Base-by-base conservation (phyloP, 37 sponge, comb jelly and placozoan genomes). In the Amphimedon queenslandica region DNA sequence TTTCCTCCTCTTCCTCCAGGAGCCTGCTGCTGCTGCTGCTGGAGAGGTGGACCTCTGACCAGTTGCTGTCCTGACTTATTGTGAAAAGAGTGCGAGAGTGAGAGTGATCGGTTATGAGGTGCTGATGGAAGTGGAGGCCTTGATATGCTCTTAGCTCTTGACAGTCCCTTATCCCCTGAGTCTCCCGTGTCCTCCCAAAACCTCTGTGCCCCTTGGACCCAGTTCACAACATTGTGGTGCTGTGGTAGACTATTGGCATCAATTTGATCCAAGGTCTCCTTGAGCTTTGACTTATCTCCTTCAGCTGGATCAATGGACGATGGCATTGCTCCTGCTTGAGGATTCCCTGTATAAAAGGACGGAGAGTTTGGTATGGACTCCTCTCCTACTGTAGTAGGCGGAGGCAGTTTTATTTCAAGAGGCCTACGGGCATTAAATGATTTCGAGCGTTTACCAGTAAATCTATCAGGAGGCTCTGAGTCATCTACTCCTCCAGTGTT, bases 301-400 rank as follows among this genome's bases (percentile, higher is more conserved):
- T n/a, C 61, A 47, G 8, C 13, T 47, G 53, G 53, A 18, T 18
- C 53, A 47, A 18, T 47, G 8, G 8, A 13, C 13, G 13, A 8
- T 18, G 53, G 53, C 53, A 47, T 47, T 25, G 21, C 27, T 6
- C 27, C 61, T n/a, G 27, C 27, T 25, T 60, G 61, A 25, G 61
- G 61, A 60, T 60, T 11, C 27, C 21, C 5, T 25, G 61, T 60
- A n/a, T 60, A 60, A 60, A 25, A 60, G 5, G 61, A 60, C 5
- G 61, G 61, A 25, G 61, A 60, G 28, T 60, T 60, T 25, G 61
- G 61, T n/a, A 60, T 60, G 27, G 61, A 60, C 5, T 60, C 61
- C 5, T 60, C 61, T n/a, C 27, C 27, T 6, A 6, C 28, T 11
- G 27, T 25, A 25, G 61, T n/a, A 60, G 28, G 53, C 13, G 53